Evolutionary conservation across 2,113 vertebrate genomes (phyloP), one percentile per base, ranked within the genome.

Genomic region (Fregetta grallaria): DNA sequence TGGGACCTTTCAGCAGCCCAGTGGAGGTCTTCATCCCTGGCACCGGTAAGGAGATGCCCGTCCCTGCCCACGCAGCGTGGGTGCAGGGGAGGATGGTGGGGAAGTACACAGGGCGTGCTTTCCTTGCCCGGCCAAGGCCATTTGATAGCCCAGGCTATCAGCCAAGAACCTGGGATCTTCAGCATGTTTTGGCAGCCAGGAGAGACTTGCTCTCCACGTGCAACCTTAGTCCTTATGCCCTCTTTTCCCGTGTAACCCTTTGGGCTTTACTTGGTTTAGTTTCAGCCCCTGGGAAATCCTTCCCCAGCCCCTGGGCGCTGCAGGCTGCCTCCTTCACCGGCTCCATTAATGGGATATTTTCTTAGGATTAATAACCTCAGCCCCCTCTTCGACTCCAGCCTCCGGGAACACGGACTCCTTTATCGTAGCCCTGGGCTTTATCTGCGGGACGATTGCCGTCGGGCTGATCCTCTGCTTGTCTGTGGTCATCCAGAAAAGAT

Each of bases 1-100:
- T 98, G 29, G 99, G 99, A 47, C 98, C 98, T 67, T 98, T 98
- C 98, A 99, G 99, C 92, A 90, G 97, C 20, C 98, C 97, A 0
- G 96, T 98, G 92, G 95, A 94, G 47, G 49, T 99, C 65, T 98
- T 98, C 90, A 97, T 99, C 94, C 98, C 98, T 16, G 95, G 90
- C 12, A 72, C 95, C 4, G 98, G 99, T 99, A 95, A 98, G 98
- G 75, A 74, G 40, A 27, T 5, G 23, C 36, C 29, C 1, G 0
- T 32, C n/a, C 45, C 62, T 55, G 52, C 23, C 34, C 1, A 2
- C 3, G 25, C 1, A 2, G 44, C 0, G 0, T 14, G 40, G 17
- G 11, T 32, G 52, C 32, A 27, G 70, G 77, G 42, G 7, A 12
- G 42, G 63, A 20, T 15, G 77, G 26, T 22, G 40, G 38, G 36